Evolutionary conservation across 1,140 invertebrate species (phyloP).

Genomic region (Drosophila busckii): DNA sequence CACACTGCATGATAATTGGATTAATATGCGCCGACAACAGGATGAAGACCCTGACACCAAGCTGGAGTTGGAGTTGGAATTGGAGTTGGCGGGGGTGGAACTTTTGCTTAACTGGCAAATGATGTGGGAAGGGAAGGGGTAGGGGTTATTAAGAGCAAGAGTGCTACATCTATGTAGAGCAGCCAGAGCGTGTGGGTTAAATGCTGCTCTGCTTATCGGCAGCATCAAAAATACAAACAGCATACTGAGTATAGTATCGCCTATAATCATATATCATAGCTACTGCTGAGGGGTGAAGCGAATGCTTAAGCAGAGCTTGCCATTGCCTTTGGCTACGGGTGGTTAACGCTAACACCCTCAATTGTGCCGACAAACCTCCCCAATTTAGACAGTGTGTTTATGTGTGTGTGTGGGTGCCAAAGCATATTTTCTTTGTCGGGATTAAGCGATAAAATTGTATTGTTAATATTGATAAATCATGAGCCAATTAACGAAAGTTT

Average conservation of each 20-base stretch:
- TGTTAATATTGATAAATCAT: slow-evolving; percentile 34
- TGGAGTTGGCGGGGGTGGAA: background rate
- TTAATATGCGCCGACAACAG: slow-evolving; percentile 71
- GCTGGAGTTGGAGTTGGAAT: background rate
- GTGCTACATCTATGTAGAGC: background rate
- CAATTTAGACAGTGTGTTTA: slow-evolving; percentile 40
- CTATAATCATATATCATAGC: slow-evolving; percentile 48
- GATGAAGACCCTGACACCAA: slow-evolving; percentile 43
- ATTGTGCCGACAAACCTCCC: slow-evolving; percentile 31
- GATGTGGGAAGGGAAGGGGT: slow-evolving; percentile 10
- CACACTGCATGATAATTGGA: slow-evolving; percentile 76
- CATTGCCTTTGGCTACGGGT: slow-evolving; percentile 51
- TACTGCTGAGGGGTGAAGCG: slow-evolving; percentile 43
- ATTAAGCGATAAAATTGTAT: slow-evolving; percentile 64
- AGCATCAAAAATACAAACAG: slow-evolving; percentile 46
- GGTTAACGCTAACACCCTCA: slow-evolving; percentile 42
- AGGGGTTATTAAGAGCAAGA: slow-evolving; percentile 28
- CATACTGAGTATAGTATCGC: background rate
- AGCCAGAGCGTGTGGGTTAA: slow-evolving; percentile 30
- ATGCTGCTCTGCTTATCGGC: slow-evolving; percentile 52
- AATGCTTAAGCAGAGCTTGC: slow-evolving; percentile 35
- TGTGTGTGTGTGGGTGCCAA: too few species aligned
- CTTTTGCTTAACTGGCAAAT: slow-evolving; percentile 22
- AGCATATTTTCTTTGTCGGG: too few species aligned
- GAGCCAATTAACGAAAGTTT: slow-evolving; percentile 7